Conservation (phyloP, 2,888 invertebrate genomes). For the Plagiodera versicolora region DNA sequence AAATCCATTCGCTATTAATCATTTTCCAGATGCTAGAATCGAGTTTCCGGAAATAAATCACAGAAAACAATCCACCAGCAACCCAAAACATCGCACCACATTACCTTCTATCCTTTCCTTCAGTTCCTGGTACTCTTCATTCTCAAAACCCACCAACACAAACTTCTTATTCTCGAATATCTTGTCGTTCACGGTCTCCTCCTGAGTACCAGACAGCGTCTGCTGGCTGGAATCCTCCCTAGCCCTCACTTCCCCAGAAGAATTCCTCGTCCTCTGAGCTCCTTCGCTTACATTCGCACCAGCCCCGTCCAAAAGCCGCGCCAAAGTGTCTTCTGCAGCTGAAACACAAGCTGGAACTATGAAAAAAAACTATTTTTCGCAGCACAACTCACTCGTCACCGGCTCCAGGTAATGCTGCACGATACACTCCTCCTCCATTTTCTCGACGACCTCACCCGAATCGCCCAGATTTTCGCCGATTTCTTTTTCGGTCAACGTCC, state of each 20-base stretch:
- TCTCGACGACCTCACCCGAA: slow-evolving; percentile 18
- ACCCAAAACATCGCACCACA: no score
- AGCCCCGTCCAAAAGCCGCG: slow-evolving; percentile 36
- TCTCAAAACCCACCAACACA: slow-evolving; percentile 55
- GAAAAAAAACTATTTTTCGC: neutral
- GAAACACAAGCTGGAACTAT: neutral
- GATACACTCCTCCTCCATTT: slow-evolving; percentile 38
- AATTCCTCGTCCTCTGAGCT: slow-evolving; percentile 13
- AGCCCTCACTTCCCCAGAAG: slow-evolving; percentile 19
- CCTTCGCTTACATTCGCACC: slow-evolving; percentile 24
- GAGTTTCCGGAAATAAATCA: no score
- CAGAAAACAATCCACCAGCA: no score
- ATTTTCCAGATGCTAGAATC: no score
- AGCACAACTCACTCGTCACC: slow-evolving; percentile 13
- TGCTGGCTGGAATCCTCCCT: slow-evolving; percentile 32
- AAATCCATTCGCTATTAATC: no score
- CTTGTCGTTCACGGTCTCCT: slow-evolving; percentile 26
- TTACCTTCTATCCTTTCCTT: slow-evolving; percentile 57
- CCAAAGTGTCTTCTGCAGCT: slow-evolving; percentile 43
- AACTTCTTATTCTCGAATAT: slow-evolving; percentile 40
- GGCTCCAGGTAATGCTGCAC: slow-evolving; percentile 44
- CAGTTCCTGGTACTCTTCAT: slow-evolving; percentile 53
- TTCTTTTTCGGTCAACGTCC: slow-evolving; percentile 35
- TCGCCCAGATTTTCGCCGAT: slow-evolving; percentile 17
- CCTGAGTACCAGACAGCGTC: slow-evolving; percentile 23